Evolutionary conservation across 2,888 invertebrate genomes (phyloP).

Genomic region (Coleophora flavipennella): DNA sequence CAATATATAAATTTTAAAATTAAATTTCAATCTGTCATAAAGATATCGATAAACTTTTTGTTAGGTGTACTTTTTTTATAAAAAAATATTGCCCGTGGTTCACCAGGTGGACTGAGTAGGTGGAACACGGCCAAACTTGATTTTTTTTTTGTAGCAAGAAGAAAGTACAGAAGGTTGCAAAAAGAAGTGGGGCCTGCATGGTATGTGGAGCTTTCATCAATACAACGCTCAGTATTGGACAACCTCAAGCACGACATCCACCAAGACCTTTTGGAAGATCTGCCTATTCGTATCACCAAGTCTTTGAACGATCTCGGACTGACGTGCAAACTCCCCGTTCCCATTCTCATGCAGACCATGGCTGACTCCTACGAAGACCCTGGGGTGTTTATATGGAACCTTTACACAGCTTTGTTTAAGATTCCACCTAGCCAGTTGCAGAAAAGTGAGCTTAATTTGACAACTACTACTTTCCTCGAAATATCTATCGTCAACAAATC

Average conservation of each 20-base stretch:
- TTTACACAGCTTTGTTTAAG: conserved; percentile 46
- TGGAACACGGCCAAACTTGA: too few relatives aligned
- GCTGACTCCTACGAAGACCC: conserved; percentile 38
- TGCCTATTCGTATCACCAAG: conserved; percentile 38
- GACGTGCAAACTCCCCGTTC: conserved; percentile 33
- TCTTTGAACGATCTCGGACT: conserved; percentile 46
- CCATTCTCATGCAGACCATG: conserved; percentile 44
- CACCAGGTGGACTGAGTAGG: too few relatives aligned
- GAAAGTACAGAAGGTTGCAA: conserved; percentile 28
- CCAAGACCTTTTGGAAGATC: conserved; percentile 52
- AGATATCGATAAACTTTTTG: too few relatives aligned
- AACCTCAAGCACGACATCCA: conserved; percentile 42
- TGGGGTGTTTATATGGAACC: conserved; percentile 58
- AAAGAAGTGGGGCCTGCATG: conserved; percentile 47
- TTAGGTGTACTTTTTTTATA: too few relatives aligned
- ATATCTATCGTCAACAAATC: too few relatives aligned
- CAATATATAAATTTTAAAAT: too few relatives aligned
- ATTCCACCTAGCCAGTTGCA: conserved; percentile 39
- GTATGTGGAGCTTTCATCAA: conserved; percentile 48
- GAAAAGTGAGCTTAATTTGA: conserved; percentile 23
- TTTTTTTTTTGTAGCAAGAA: conserved; percentile 23
- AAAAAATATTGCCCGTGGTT: too few relatives aligned
- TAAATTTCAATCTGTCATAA: too few relatives aligned
- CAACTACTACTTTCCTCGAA: too few relatives aligned
- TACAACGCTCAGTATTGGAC: conserved; percentile 36